These are phyloP conservation scores for Carollia perspicillata DNA, from an alignment of 2,113 vertebrate species.

Conservation along the genomic window DNA sequence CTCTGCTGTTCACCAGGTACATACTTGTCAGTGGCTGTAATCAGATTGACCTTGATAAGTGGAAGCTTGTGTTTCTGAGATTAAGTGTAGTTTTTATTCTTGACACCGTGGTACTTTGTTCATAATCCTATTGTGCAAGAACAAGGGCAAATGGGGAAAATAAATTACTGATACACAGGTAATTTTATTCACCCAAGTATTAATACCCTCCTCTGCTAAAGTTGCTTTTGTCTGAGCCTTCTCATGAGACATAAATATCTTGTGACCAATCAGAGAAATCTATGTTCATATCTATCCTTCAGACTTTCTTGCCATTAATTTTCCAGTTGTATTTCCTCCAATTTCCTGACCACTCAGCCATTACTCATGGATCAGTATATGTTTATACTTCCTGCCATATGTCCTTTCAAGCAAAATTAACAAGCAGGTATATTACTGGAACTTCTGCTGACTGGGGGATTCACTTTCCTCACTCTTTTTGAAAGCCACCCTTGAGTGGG, in stretches of 20 bases:
- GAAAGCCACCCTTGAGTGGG: neutral
- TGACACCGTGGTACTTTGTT: neutral
- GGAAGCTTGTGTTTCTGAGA: neutral
- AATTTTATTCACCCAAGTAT: neutral
- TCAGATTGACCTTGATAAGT: neutral
- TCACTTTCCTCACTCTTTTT: neutral
- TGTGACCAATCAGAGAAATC: neutral
- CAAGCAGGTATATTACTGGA: neutral
- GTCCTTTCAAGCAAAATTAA: conserved; percentile 13
- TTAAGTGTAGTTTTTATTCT: neutral
- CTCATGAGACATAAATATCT: neutral
- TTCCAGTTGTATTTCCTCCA: neutral
- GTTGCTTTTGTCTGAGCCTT: neutral
- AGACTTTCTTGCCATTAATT: neutral
- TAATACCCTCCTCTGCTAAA: neutral
- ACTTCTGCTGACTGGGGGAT: neutral
- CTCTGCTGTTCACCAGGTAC: neutral
- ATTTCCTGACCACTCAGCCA: neutral
- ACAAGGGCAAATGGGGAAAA: neutral
- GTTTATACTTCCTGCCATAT: neutral
- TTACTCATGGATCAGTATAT: neutral
- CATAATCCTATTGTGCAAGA: neutral
- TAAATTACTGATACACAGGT: neutral
- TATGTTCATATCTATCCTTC: neutral
- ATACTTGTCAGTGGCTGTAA: neutral